Base-by-base conservation (phyloP, 2,797 vertebrate species). In the Propithecus deckenii region DNA sequence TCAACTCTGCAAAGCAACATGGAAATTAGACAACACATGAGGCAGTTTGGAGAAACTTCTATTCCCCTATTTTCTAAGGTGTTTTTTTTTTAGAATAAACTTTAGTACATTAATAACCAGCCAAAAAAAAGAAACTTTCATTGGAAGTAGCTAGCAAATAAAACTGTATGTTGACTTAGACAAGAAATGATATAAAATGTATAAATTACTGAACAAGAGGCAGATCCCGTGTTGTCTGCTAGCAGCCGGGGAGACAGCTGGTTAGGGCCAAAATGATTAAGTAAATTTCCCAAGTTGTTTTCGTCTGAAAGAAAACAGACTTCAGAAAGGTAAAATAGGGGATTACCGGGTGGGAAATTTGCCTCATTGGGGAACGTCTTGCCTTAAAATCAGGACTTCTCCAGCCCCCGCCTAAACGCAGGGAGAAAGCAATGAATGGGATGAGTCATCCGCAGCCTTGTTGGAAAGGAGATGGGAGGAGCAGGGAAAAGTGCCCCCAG, bases 191-290 rank as follows among this genome's bases (percentile, higher is more conserved):
- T 41, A 9, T 28, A 23, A 61, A 71, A 57, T 57, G 11, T 57
- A n/a, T 25, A 5, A 14, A 46, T 15, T 14, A 50, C 15, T 12
- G 7, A 78, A 41, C 4, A 43, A n/a, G n/a, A 79, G n/a, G 3
- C 25, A 35, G 32, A 35, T 23, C 50, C 13, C 12, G 0, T 28
- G 35, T 30, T 52, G 1, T 0, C 38, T 80, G 20, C 35, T n/a
- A 74, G 75, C 81, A 74, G 41, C 79, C 89, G 93, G 69, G 30
- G 38, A 86, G 96, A 69, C 61, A 65, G 76, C 61, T 1, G 87
- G 85, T 38, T 6, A 46, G 50, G 57, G 57, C 65, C 74, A 86
- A 87, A 50, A 85, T 74, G 92, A 69, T 80, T 2, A 6, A 1
- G 93, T 80, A 32, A 15, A 95, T 86, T 88, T 89, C 35, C 81